Percentiles rank a stretch among this genome's conserved stretches.
These are phyloP conservation scores for Limnephilus marmoratus DNA, from an alignment of 2,888 invertebrate species.

Conservation along the genomic window DNA sequence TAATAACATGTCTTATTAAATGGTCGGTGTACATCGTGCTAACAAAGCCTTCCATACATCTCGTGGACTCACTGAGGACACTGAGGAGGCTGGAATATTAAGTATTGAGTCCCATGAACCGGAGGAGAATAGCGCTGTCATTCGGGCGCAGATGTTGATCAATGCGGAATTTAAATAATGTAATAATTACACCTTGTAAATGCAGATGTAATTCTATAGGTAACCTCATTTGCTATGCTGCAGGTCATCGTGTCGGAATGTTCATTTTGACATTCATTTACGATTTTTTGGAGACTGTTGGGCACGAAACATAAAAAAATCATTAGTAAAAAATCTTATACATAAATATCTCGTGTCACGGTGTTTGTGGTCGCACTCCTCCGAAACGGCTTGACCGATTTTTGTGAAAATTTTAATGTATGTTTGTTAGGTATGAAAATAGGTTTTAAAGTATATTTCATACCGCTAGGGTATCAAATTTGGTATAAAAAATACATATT, in stretches of 20 bases:
- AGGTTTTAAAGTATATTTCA: too few relatives aligned
- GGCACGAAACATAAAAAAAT: neutral
- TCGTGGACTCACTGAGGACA: neutral
- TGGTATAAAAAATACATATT: too few relatives aligned
- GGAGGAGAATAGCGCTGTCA: conserved; percentile 12
- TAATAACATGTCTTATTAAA: conserved; percentile 46
- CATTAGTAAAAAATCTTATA: too few relatives aligned
- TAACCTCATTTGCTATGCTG: neutral
- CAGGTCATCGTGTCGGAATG: neutral
- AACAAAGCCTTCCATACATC: neutral
- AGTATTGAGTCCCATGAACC: neutral
- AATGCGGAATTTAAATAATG: conserved; percentile 9
- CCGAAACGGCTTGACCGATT: too few relatives aligned
- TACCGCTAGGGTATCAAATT: too few relatives aligned
- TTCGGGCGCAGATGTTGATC: conserved; percentile 21
- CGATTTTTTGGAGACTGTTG: neutral
- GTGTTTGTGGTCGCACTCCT: too few relatives aligned
- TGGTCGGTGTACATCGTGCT: neutral
- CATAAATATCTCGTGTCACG: too few relatives aligned
- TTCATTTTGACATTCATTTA: neutral
- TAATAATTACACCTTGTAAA: neutral
- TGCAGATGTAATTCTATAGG: neutral
- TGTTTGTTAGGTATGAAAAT: too few relatives aligned
- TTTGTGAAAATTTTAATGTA: too few relatives aligned
- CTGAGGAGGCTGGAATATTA: neutral